A percentile compares a stretch with the other conserved stretches of the same genome.
Conservation (phyloP, 2,797 vertebrate species). For the Pseudotriccus pelzelni region DNA sequence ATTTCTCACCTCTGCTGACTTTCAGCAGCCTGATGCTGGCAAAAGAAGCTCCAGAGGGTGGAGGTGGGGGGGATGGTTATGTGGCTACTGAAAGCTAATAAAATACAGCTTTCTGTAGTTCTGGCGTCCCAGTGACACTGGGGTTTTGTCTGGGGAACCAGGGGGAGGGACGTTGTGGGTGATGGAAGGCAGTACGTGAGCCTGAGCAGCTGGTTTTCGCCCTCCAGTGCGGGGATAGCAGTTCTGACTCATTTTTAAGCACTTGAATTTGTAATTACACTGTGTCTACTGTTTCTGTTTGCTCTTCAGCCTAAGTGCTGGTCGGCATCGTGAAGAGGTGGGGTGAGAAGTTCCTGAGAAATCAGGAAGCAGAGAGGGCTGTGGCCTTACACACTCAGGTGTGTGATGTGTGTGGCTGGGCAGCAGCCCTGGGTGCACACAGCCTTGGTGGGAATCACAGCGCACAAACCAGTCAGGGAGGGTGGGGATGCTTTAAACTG, state of each 20-base stretch:
- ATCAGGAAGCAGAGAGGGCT: neutral
- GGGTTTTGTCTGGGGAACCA: neutral
- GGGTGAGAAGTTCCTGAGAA: neutral
- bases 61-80: neutral
- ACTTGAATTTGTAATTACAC: neutral
- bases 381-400: fast-evolving
- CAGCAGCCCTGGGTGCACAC: neutral
- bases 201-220: neutral
- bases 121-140: neutral
- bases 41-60: neutral
- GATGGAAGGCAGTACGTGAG: neutral
- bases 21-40: neutral
- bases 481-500: neutral
- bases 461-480: neutral
- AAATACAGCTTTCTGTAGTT: neutral
- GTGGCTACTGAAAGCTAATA: neutral
- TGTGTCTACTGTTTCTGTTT: neutral
- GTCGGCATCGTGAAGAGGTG: neutral
- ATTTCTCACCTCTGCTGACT: neutral
- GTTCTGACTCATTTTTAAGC: conserved; percentile 31
- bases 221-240: neutral
- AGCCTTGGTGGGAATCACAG: neutral
- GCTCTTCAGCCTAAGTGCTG: neutral
- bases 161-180: neutral
- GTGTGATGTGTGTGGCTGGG: fast-evolving